Conservation (phyloP, 2,113 vertebrate genomes). For the Malurus cyaneus region DNA sequence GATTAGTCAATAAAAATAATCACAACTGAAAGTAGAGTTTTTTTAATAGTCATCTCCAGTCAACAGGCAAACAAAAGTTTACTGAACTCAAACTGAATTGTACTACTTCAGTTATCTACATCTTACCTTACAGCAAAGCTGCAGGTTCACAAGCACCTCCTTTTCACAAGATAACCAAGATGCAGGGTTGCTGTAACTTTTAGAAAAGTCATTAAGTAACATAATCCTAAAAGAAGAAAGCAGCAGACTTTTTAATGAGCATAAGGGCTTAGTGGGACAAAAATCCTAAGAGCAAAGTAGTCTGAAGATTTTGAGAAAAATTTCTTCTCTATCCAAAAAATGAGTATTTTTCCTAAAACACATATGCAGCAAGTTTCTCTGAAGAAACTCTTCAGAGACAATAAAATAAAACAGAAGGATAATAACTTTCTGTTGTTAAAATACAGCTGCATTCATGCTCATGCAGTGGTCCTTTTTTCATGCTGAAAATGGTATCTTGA, state of each 20-base stretch:
- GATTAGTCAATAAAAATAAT: background rate
- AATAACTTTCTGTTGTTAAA: conserved; percentile 6
- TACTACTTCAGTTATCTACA: background rate
- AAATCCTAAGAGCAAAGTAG: background rate
- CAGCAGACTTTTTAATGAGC: background rate
- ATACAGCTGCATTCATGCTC: background rate
- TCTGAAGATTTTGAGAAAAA: background rate
- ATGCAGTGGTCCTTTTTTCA: background rate
- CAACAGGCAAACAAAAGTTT: background rate
- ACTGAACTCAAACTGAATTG: background rate
- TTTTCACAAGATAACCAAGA: background rate
- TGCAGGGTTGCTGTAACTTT: rapidly evolving
- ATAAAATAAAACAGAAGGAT: background rate
- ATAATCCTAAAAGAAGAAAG: background rate
- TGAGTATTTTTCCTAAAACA: background rate
- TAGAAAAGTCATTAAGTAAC: background rate
- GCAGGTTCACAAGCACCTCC: background rate
- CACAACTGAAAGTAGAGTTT: background rate
- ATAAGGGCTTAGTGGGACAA: background rate
- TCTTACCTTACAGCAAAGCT: background rate
- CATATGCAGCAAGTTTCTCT: background rate
- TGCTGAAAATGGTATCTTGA: background rate
- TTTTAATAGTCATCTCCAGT: background rate
- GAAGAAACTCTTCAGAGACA: background rate
- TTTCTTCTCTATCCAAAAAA: rapidly evolving